Percentiles rank a stretch among this genome's conserved stretches.
Conservation (phyloP, 2,888 invertebrate genomes). For the Pammene aurita region DNA sequence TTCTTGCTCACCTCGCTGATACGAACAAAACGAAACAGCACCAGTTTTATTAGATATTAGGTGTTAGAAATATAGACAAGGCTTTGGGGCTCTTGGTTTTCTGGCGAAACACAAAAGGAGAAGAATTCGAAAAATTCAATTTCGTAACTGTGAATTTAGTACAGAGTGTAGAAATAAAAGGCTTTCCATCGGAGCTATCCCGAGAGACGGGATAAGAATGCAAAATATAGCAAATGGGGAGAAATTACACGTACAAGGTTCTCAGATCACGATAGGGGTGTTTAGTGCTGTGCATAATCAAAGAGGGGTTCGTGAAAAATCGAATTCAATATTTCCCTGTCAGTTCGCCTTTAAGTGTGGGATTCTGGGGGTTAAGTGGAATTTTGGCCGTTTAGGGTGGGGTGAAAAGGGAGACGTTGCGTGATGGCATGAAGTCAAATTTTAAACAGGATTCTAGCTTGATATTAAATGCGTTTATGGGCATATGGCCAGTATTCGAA, state of each 20-base stretch:
- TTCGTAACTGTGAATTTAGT: slow-evolving; percentile 78
- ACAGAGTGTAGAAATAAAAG: slow-evolving; percentile 73
- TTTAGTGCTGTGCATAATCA: slow-evolving; percentile 40
- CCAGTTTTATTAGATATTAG: slow-evolving; percentile 53
- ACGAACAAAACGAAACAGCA: slow-evolving; percentile 59
- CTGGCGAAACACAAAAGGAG: slow-evolving; percentile 57
- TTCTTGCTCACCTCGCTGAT: slow-evolving; percentile 52
- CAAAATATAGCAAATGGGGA: slow-evolving; percentile 66
- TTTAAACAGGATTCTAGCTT: slow-evolving; percentile 1
- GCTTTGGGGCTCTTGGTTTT: slow-evolving; percentile 53
- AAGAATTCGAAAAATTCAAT: slow-evolving; percentile 79
- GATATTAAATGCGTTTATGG: not conserved
- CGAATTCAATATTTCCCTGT: slow-evolving; percentile 40
- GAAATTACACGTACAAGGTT: slow-evolving; percentile 60
- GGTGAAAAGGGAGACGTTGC: slow-evolving; percentile 1
- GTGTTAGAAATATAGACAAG: slow-evolving; percentile 47
- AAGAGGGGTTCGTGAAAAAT: slow-evolving; percentile 40
- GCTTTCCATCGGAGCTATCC: slow-evolving; percentile 63
- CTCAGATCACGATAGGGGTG: slow-evolving; percentile 39
- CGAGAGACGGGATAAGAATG: slow-evolving; percentile 64
- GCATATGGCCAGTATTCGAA: too few relatives aligned
- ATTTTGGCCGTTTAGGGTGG: slow-evolving; percentile 24
- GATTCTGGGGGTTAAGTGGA: slow-evolving; percentile 37
- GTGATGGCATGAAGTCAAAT: slow-evolving; percentile 12
- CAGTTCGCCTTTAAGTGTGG: slow-evolving; percentile 36